Base-by-base conservation (phyloP, 2,113 vertebrate genomes). In the Oreochromis aureus region DNA sequence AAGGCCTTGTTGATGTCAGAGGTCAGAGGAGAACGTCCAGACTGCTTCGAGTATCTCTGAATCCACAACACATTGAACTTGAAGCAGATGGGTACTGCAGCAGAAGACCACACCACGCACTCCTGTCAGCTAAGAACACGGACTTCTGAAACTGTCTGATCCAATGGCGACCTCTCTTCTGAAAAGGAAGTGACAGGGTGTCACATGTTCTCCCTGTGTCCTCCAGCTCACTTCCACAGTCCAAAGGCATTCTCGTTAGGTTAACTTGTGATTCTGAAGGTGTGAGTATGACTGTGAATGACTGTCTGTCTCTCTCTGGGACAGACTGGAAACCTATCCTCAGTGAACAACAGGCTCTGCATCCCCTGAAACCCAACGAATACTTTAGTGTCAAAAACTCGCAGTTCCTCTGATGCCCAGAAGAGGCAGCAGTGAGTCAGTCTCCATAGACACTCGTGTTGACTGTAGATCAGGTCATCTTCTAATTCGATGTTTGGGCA, bases 191-290 rank as follows among this genome's bases (percentile, higher is more conserved):
- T 5, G 19, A 53, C 19, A 53, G 5, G 19, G 51, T n/a, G 19
- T n/a, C 51, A 53, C 19, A n/a, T 1, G 19, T 19, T 53, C 19
- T 1, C 19, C 8, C 19, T 3, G 5, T 1, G 5, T n/a, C 18
- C 9, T 53, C 51, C 51, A 53, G 51, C 51, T 53, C 18, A 2
- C 51, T 10, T 10, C 51, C 51, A 53, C 51, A n/a, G 18, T 53
- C 8, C 51, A 0, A 53, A n/a, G 51, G 51, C 18, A 19, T 10
- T 19, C 19, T 54, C 19, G 2, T 54, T 22, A 54, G 6, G 2
- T 54, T 22, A 54, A 10, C 53, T 11, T 10, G 51, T 53, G 51
- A 53, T 53, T 54, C 53, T 54, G 53, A 54, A 54, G 53, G 53
- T 54, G 53, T 22, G 53, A 54, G 53, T 11, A 54, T 22, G 53